Conservation (phyloP, 2,113 vertebrate genomes). For the Hemiscyllium ocellatum region DNA sequence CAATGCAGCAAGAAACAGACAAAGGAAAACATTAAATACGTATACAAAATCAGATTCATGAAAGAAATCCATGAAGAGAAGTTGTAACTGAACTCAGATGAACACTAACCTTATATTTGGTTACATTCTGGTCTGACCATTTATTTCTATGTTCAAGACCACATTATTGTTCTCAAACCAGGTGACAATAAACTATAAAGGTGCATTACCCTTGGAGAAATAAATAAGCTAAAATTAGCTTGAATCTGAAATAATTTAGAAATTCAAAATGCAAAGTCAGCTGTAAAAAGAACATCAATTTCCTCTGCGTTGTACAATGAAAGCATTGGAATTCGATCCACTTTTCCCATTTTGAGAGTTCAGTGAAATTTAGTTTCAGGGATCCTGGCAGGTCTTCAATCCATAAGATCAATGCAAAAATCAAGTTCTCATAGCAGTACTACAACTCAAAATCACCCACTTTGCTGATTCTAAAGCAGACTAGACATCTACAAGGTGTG, state of each 20-base stretch:
- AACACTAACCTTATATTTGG: background rate
- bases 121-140: background rate
- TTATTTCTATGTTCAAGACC: background rate
- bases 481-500: background rate
- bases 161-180: background rate
- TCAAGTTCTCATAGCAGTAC: background rate
- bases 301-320: background rate
- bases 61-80: background rate
- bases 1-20: background rate
- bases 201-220: background rate
- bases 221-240: background rate
- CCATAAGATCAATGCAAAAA: background rate
- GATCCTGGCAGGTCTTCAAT: background rate
- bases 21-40: background rate
- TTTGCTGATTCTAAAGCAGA: background rate
- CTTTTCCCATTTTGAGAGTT: background rate
- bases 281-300: background rate
- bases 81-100: background rate
- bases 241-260: background rate
- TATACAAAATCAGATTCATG: background rate
- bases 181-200: background rate
- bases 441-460: background rate
- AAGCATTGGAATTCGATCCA: background rate
- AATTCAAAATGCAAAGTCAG: background rate
- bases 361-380: background rate